phyloP scores from a whole-genome alignment of 2,797 vertebrate species.

The Hippocampus kuda region DNA sequence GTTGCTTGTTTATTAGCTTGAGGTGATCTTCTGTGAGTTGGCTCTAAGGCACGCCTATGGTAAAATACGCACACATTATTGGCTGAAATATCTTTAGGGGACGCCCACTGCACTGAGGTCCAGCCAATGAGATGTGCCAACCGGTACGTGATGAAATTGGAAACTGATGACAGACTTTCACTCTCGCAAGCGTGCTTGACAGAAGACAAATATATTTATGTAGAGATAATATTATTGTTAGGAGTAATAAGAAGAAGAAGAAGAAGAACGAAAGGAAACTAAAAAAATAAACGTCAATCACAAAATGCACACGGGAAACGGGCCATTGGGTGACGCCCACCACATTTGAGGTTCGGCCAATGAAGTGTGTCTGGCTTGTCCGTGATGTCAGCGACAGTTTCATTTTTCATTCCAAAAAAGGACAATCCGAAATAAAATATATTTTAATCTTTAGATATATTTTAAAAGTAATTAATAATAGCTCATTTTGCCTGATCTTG shows the following conservation, averaged over 20 bases:
- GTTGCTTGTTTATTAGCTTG: slow-evolving; percentile 5
- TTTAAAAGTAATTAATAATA: not conserved
- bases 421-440: too few relatives aligned
- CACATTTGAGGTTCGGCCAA: not conserved
- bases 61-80: not conserved
- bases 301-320: not conserved
- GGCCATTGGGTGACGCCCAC: not conserved
- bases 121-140: not conserved
- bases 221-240: too few relatives aligned
- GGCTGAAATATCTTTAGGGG: not conserved
- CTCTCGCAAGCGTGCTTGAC: too few relatives aligned
- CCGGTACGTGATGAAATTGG: not conserved
- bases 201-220: too few relatives aligned
- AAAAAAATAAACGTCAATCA: not conserved
- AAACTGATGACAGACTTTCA: not conserved
- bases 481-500: not conserved
- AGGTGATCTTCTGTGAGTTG: not conserved
- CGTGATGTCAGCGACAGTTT: not conserved
- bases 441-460: not conserved
- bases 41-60: not conserved
- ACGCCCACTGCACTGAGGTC: not conserved
- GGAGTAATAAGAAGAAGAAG: not conserved
- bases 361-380: not conserved
- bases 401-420: too few relatives aligned
- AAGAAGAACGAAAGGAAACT: not conserved